A percentile compares a stretch with the other conserved stretches of the same genome.
Conservation (phyloP, 2,888 invertebrate species). For the Cerceris ruficornis region DNA sequence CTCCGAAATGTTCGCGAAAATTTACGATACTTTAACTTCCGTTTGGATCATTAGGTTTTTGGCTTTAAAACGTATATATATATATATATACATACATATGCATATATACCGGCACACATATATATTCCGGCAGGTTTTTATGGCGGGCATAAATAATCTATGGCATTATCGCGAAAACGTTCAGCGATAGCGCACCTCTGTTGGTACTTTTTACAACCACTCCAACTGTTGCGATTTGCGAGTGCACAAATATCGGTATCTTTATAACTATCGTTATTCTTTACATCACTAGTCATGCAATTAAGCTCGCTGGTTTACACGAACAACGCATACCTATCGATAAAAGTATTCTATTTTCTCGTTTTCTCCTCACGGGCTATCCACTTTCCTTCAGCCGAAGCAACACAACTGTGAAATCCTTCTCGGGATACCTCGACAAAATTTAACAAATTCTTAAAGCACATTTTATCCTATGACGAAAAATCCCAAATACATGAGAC, state of each 20-base stretch:
- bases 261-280: background rate
- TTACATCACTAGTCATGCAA: background rate
- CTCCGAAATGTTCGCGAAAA: background rate
- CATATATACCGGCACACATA: no score
- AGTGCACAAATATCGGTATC: constrained; percentile 1
- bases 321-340: constrained; percentile 4
- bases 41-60: no score
- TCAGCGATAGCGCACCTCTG: background rate
- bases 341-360: constrained; percentile 1
- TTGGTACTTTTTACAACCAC: background rate
- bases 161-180: background rate
- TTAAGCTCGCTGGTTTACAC: background rate
- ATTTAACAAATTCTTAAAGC: no score
- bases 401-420: no score
- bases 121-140: background rate
- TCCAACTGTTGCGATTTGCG: background rate
- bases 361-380: background rate
- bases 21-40: no score
- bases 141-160: background rate
- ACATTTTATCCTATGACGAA: no score
- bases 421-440: no score
- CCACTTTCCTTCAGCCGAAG: no score
- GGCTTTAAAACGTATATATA: no score
- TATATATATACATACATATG: constrained; percentile 3
- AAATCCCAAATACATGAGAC: background rate